Evolutionary conservation across 2,113 vertebrate species (phyloP), one percentile per base, ranked within the genome.

Genomic region (Antigone vipio): DNA sequence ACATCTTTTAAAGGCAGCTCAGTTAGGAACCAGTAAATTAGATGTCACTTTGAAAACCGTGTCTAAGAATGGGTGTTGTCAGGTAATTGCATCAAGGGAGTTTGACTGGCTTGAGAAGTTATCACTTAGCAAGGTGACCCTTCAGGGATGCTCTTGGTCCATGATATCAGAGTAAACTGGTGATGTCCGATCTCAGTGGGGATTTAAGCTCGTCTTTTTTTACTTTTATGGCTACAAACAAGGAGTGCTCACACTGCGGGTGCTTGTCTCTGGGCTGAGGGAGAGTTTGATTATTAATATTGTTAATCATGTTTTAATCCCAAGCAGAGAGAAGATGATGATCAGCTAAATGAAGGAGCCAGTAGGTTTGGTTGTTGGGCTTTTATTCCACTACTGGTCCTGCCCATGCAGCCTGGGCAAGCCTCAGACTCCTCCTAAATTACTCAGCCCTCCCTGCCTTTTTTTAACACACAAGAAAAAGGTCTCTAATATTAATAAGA

Each of bases 211-310:
- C 11, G 5, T 32, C 6, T 17, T 21, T 55, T 55, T 64, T 35
- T 1, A 7, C 14, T 34, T 59, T 50, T 19, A 3, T 11, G 42
- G 7, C 62, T 47, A 26, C 35, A 12, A 15, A 14, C 22, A 24
- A 66, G 44, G 7, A 26, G 42, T 8, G 0, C 21, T 35, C 30
- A 11, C 9, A 3, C 45, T 2, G 0, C 2, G 15, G 16, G 11
- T 29, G 1, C 26, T 53, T 9, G 12, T 27, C 55, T 27, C 6
- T 59, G 59, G 59, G 44, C 66, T 44, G 66, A 49, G 50, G 55
- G 30, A 22, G 20, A 47, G 17, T 9, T 15, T 53, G 66, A 10
- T 62, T 19, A 22, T n/a, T 30, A 14, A 5, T 11, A 35, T 4
- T 26, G 19, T 67, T 81, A 45, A 38, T 45, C 3, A 1, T 0